These are phyloP conservation scores for Megaceryle torquata DNA, from an alignment of 2,113 vertebrate genomes.

Conservation along the genomic window DNA sequence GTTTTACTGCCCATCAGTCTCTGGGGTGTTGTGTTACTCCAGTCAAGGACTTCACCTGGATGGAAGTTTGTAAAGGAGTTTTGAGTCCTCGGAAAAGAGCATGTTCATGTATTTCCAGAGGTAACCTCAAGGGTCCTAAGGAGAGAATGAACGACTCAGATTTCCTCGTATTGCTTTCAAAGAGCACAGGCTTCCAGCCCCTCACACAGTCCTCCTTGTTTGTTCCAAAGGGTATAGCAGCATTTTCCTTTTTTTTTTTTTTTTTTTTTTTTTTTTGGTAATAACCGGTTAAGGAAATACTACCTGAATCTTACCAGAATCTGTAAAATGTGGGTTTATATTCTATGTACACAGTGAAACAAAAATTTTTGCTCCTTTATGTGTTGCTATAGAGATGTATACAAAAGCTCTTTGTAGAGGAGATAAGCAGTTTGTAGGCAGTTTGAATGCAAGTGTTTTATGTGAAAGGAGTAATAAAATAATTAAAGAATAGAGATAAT, in stretches of 20 bases:
- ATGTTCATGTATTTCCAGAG: not conserved
- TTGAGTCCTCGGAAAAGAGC: not conserved
- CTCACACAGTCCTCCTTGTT: not conserved
- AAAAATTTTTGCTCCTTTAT: conserved; percentile 8
- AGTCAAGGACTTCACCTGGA: not conserved
- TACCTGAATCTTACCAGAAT: no score
- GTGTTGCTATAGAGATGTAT: not conserved
- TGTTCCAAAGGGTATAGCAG: not conserved
- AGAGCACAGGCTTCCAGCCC: not conserved
- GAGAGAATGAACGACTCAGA: not conserved
- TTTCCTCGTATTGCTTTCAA: not conserved
- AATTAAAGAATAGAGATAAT: conserved; percentile 28
- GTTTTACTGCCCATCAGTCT: not conserved
- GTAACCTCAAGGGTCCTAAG: not conserved
- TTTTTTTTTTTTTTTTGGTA: not conserved
- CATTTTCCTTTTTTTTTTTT: not conserved
- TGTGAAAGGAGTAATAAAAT: conserved; percentile 26
- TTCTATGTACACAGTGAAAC: conserved; percentile 21
- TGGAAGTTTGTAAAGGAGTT: not conserved
- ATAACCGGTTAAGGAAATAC: not conserved
- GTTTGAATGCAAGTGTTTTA: conserved; percentile 43
- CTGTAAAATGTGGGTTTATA: not conserved
- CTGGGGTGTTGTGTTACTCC: not conserved
- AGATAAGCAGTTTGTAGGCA: not conserved
- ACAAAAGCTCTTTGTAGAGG: conserved; percentile 4